Base-by-base conservation (phyloP, 2,888 invertebrate genomes). In the Microctonus hyperodae region DNA sequence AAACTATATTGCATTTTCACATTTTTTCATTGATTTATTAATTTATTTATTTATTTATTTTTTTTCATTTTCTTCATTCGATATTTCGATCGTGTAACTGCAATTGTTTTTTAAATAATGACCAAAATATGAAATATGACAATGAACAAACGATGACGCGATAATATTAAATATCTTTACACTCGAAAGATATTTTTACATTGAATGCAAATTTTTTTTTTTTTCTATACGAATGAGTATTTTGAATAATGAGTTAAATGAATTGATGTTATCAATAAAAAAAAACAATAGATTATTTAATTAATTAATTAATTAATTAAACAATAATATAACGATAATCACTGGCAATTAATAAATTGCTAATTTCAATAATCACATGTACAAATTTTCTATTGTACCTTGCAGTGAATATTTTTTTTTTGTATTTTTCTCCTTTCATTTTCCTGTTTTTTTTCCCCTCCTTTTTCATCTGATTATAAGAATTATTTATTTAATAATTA, bases 241-340 rank as follows among this genome's bases (percentile, higher is more conserved):
- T 44, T 44, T 44, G 6, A 16, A 16, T 44, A 7, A 44, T 44
- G 16, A 44, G 16, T 33, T 33, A 35, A 56, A 20, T 56, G 33
- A 35, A 7, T 10, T 33, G 56, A 56, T 56, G 20, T 33, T 31
- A 33, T 35, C 11, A 31, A 20, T 56, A 56, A 56, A 56, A 53
- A 55, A 56, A 20, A 56, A 22, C 10, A 23, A 56, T 33, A 20
- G 33, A 31, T 33, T n/a, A 13, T 58, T 13, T 37, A 37, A n/a
- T 37, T 23, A 23, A 58, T 25, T 11, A 37, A 22, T 37, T 6
- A 40, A 40, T 23, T 25, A 58, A 22, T 37, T 57, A 33, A 53
- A 67, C 33, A 63, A 61, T 56, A 62, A 64, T 61, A 50, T 51
- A 40, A 68, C 55, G 55, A 64, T 50, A 64, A 33, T 51, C 25